A percentile compares a stretch with the other conserved stretches of the same genome.
Conservation (phyloP, 1,140 invertebrate species). For the Neuroterus valhalla region DNA sequence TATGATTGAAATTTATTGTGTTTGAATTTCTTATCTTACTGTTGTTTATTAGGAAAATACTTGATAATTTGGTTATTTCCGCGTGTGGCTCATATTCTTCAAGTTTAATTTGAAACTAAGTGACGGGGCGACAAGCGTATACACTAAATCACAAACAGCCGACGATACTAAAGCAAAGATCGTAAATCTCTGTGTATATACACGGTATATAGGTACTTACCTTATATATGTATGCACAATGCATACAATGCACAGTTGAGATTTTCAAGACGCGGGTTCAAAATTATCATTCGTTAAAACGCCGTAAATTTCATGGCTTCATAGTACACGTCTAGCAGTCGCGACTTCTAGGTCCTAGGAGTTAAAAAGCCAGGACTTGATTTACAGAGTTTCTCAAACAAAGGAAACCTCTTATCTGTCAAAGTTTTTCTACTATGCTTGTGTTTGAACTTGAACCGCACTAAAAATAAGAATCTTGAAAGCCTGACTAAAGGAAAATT, state of each 20-base stretch:
- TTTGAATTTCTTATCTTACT: conserved; percentile 1
- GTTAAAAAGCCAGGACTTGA: no score
- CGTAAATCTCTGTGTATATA: conserved; percentile 20
- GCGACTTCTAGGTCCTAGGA: no score
- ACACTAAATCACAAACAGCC: conserved; percentile 25
- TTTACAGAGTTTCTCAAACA: no score
- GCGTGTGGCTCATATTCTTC: conserved; percentile 26
- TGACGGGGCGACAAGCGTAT: conserved; percentile 20
- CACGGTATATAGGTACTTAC: neutral
- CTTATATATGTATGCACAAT: neutral
- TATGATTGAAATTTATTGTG: neutral
- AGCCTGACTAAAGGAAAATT: no score
- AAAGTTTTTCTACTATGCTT: no score
- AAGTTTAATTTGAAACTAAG: conserved; percentile 26
- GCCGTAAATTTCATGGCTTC: conserved; percentile 7
- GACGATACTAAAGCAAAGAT: conserved; percentile 30
- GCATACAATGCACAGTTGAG: conserved; percentile 24
- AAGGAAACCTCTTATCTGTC: no score
- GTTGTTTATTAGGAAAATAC: conserved; percentile 3
- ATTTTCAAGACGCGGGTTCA: conserved; percentile 27
- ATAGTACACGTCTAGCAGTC: neutral
- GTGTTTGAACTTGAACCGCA: no score
- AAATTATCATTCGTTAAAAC: conserved; percentile 29
- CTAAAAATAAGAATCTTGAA: no score
- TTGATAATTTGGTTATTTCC: conserved; percentile 22